phyloP scores from a whole-genome alignment of 2,888 invertebrate genomes.

The Microctonus brassicae region DNA sequence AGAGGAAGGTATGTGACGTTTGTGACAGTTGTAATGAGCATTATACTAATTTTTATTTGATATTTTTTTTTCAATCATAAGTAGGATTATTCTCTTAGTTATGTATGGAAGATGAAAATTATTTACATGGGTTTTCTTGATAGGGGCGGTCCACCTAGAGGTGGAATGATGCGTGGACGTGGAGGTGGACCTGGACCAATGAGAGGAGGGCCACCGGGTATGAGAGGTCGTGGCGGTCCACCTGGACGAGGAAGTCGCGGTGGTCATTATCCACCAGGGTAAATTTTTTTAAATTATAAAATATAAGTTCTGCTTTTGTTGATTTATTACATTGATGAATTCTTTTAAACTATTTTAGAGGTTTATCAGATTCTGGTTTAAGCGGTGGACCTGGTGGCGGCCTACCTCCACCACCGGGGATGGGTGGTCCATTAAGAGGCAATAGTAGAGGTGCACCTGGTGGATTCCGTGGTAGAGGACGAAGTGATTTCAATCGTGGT shows the following conservation, averaged over 20 bases:
- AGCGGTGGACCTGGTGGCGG: conserved; percentile 58
- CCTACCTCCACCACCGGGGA: conserved; percentile 60
- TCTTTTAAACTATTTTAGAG: conserved; percentile 46
- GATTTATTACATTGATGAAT: not conserved
- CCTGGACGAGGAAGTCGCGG: conserved; percentile 63
- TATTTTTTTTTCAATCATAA: too few relatives aligned
- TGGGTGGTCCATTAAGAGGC: conserved; percentile 62
- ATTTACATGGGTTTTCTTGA: conserved; percentile 2
- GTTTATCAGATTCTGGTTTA: conserved; percentile 62
- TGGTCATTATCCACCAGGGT: conserved; percentile 66
- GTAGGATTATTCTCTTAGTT: too few relatives aligned
- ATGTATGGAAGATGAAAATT: not conserved
- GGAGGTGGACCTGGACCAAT: conserved; percentile 64
- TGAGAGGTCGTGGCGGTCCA: conserved; percentile 64
- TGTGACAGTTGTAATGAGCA: too few relatives aligned
- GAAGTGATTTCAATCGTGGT: conserved; percentile 66
- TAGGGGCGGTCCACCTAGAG: conserved; percentile 63
- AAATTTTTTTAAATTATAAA: conserved; percentile 28
- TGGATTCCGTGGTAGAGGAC: conserved; percentile 61
- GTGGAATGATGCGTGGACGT: conserved; percentile 65
- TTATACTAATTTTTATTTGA: too few relatives aligned
- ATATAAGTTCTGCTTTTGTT: not conserved
- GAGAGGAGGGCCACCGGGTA: conserved; percentile 65
- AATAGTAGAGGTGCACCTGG: conserved; percentile 59
- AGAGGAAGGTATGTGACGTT: conserved; percentile 58